Evolutionary conservation across 2,113 vertebrate genomes (phyloP).

Genomic region (Vimba vimba): DNA sequence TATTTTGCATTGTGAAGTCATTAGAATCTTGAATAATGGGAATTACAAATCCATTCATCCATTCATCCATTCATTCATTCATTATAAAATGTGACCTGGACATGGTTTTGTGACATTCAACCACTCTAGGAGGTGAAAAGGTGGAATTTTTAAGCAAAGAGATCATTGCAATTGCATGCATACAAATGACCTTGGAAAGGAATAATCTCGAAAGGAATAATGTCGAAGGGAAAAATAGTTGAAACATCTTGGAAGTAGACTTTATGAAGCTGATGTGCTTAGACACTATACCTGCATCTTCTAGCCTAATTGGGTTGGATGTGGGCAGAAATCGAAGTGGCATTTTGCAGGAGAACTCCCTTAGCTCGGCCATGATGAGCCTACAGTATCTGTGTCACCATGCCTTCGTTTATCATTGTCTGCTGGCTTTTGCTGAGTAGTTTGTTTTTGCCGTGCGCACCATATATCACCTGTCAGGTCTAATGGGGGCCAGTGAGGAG

Average conservation of each 20-base stretch:
- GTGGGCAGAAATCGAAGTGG: slow-evolving; percentile 65
- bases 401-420: slow-evolving; percentile 76
- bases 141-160: neutral
- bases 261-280: neutral
- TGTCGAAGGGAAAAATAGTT: neutral
- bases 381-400: slow-evolving; percentile 53
- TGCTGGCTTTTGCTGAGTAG: slow-evolving; percentile 74
- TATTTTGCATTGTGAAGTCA: neutral
- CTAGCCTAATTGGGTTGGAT: slow-evolving; percentile 55
- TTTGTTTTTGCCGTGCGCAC: slow-evolving; percentile 75
- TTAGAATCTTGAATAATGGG: neutral
- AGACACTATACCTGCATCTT: neutral
- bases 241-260: neutral
- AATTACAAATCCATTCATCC: neutral
- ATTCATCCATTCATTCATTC: neutral
- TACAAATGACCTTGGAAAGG: neutral
- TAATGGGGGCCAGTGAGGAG: slow-evolving; percentile 68
- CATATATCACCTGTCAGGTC: slow-evolving; percentile 79
- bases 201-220: neutral
- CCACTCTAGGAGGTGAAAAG: neutral
- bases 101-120: neutral
- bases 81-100: neutral
- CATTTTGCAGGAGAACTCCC: slow-evolving; percentile 76
- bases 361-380: slow-evolving; percentile 65
- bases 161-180: neutral